phyloP scores from a whole-genome alignment of 2,113 vertebrate species.

The Otis tarda region DNA sequence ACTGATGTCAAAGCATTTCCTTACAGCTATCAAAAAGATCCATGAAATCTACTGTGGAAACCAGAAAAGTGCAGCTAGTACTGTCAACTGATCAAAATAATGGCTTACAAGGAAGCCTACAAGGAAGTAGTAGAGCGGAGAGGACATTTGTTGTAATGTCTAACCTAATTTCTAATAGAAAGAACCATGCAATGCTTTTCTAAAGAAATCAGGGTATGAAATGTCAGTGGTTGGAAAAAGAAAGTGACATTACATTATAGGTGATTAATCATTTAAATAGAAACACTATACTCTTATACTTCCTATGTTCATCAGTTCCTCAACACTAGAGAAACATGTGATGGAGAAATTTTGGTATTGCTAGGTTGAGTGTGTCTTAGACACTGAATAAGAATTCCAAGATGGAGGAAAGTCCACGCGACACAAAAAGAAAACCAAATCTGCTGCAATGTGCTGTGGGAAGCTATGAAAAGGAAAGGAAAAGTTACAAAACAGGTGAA shows the following conservation, averaged over 20 bases:
- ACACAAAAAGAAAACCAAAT: background rate
- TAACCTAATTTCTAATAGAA: background rate
- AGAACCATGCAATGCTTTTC: background rate
- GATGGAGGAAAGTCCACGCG: background rate
- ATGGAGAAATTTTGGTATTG: background rate
- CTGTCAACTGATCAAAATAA: background rate
- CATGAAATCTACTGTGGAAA: background rate
- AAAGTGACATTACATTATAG: accelerated
- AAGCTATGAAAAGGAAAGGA: background rate
- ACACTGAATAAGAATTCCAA: background rate
- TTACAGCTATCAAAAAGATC: background rate
- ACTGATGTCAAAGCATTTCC: background rate
- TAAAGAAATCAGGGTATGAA: background rate
- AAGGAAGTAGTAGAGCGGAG: background rate
- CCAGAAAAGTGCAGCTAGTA: background rate
- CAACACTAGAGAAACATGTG: background rate
- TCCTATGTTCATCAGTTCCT: background rate
- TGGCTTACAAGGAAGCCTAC: background rate
- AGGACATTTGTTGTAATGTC: background rate
- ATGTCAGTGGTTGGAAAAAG: background rate
- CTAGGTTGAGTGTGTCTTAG: background rate
- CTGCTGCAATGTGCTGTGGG: background rate
- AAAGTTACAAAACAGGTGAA: background rate
- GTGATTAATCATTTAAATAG: background rate
- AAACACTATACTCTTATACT: background rate